Conservation (phyloP, 2,797 vertebrate genomes). For the Halcyon badia region DNA sequence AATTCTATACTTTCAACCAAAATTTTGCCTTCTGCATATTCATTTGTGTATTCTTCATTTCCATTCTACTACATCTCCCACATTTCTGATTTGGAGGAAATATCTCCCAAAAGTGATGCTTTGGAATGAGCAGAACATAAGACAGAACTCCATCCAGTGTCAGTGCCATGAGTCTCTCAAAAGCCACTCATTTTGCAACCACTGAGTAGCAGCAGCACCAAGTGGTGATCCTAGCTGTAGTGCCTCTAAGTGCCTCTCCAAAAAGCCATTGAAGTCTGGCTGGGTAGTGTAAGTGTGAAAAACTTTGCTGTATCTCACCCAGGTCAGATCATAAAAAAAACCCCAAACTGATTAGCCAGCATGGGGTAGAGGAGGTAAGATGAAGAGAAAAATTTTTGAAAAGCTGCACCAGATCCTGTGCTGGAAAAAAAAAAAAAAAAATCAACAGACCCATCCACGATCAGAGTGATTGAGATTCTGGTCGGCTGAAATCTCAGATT, state of each 20-base stretch:
- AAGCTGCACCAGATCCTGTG: neutral
- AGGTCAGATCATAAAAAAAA: neutral
- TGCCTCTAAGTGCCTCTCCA: neutral
- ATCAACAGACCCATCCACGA: neutral
- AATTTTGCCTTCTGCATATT: neutral
- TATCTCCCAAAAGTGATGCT: neutral
- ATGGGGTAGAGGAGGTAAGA: neutral
- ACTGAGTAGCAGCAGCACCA: neutral
- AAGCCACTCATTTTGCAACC: neutral
- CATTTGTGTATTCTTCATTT: neutral
- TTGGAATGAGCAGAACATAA: neutral
- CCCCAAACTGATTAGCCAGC: neutral
- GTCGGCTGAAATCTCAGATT: neutral
- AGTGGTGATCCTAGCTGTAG: neutral
- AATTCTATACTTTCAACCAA: neutral
- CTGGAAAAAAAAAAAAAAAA: neutral
- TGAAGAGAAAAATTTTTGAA: neutral
- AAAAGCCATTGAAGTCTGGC: neutral
- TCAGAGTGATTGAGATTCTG: neutral
- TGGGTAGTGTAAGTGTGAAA: rapidly evolving
- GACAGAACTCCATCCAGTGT: neutral
- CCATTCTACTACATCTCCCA: neutral
- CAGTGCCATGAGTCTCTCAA: neutral
- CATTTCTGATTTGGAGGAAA: neutral
- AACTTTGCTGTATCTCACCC: neutral